These are phyloP conservation scores for Jaculus jaculus DNA, from an alignment of 2,113 vertebrate genomes.

Conservation along the genomic window DNA sequence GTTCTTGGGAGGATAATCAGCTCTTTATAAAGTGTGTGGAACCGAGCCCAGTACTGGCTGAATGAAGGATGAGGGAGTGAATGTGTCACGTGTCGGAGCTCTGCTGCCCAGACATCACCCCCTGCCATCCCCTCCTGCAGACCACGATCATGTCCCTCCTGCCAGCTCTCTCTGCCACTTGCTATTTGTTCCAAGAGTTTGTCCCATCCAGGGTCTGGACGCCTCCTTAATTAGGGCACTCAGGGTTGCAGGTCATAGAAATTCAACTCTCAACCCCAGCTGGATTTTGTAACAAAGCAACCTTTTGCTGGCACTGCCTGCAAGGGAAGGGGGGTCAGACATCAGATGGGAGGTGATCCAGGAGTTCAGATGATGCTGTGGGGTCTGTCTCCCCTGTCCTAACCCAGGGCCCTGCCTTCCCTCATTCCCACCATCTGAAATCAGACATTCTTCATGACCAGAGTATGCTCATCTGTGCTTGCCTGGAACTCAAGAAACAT, in stretches of 20 bases:
- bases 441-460: neutral
- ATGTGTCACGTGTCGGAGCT: neutral
- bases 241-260: neutral
- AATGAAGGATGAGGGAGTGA: neutral
- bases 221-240: neutral
- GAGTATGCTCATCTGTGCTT: neutral
- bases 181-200: neutral
- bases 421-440: neutral
- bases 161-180: neutral
- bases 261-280: neutral
- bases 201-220: neutral
- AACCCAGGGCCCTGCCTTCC: neutral
- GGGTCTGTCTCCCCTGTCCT: neutral
- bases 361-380: neutral
- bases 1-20: neutral
- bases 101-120: neutral
- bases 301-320: fast-evolving
- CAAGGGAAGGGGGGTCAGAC: neutral
- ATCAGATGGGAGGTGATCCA: neutral
- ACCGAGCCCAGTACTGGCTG: neutral
- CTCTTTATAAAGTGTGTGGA: neutral
- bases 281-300: neutral
- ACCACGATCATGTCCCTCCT: neutral
- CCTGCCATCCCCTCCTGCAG: neutral
- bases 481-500: neutral